Evolutionary conservation across 2,113 vertebrate genomes (phyloP).

Genomic region (Marmota flaviventris): DNA sequence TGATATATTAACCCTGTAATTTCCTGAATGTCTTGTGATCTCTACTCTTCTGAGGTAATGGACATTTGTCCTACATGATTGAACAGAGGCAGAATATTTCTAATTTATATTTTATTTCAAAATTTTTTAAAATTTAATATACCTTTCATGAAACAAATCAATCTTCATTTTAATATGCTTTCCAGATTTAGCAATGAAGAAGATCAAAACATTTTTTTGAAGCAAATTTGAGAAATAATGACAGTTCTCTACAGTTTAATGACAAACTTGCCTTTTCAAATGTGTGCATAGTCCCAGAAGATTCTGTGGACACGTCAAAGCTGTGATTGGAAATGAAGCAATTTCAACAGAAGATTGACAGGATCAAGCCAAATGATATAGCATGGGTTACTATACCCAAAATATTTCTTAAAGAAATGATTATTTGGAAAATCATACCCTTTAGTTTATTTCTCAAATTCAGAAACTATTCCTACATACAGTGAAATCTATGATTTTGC

Average conservation of each 20-base stretch:
- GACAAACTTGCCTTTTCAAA: slow-evolving; percentile 33
- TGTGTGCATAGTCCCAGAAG: background rate
- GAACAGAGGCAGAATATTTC: background rate
- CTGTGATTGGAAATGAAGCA: slow-evolving; percentile 14
- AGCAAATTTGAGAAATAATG: slow-evolving; percentile 42
- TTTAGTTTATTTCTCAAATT: background rate
- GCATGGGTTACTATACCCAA: background rate
- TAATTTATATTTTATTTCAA: background rate
- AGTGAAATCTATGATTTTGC: background rate
- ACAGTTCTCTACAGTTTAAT: slow-evolving; percentile 45
- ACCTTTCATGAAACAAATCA: background rate
- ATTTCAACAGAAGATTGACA: background rate
- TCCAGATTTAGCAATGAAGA: slow-evolving; percentile 61
- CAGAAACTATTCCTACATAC: background rate
- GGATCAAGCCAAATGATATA: background rate
- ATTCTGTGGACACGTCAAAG: background rate
- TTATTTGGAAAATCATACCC: background rate
- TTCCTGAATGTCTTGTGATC: rapidly evolving
- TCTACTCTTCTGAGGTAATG: background rate
- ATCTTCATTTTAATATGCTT: slow-evolving; percentile 51
- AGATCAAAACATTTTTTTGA: slow-evolving; percentile 28
- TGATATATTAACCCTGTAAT: background rate
- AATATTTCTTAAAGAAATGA: background rate
- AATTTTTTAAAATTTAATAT: background rate
- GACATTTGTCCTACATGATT: rapidly evolving